Conservation (phyloP, 2,113 vertebrate species). For the Tiliqua scincoides region DNA sequence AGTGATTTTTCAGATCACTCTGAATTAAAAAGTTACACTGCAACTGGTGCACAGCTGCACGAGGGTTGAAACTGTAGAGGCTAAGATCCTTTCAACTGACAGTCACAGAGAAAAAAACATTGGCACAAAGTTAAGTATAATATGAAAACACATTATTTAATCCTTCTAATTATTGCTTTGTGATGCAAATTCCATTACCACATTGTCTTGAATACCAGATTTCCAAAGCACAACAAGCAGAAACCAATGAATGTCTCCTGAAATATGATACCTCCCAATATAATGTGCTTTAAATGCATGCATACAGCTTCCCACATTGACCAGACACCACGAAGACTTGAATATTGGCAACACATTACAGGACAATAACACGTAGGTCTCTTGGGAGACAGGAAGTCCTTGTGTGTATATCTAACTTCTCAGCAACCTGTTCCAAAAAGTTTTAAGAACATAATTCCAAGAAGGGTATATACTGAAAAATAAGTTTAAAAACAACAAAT, state of each 20-base stretch:
- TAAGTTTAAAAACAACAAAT: not conserved
- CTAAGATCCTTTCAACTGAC: not conserved
- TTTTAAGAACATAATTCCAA: not conserved
- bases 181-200: not conserved
- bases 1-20: not conserved
- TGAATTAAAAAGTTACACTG: not conserved
- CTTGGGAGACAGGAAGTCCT: not conserved
- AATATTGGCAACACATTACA: not conserved
- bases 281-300: not conserved
- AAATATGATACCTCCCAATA: not conserved
- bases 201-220: not conserved
- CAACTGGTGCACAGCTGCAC: not conserved
- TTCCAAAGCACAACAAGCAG: conserved; percentile 15
- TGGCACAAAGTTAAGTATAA: too few species aligned
- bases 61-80: not conserved
- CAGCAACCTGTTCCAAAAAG: not conserved
- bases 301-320: not conserved
- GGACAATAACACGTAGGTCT: not conserved
- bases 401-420: not conserved
- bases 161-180: not conserved
- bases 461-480: not conserved
- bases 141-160: too few species aligned
- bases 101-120: not conserved
- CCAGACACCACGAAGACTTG: not conserved
- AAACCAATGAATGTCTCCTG: not conserved